Evolutionary conservation across 2,797 vertebrate genomes (phyloP).

Genomic region (Sebastes baramenuke): DNA sequence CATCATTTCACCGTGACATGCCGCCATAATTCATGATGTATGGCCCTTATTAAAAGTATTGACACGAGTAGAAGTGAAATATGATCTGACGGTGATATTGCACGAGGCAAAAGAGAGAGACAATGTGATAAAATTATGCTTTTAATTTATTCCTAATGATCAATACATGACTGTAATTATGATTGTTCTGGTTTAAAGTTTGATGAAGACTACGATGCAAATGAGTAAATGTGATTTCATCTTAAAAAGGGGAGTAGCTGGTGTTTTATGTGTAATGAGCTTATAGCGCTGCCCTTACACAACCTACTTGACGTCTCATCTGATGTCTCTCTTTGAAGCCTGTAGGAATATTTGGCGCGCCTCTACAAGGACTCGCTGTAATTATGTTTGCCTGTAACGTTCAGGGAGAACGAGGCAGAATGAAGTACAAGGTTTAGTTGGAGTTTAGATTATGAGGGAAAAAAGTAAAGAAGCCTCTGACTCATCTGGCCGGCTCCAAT

Average conservation of each 20-base stretch:
- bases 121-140: background rate
- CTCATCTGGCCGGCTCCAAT: constrained; percentile 37
- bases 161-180: background rate
- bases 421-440: constrained; percentile 18
- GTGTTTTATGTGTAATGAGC: constrained; percentile 13
- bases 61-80: constrained; percentile 37
- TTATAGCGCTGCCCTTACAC: background rate
- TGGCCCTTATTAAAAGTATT: constrained; percentile 39
- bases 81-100: background rate
- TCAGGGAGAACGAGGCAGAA: background rate
- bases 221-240: background rate
- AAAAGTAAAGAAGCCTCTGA: constrained; percentile 35
- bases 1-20: constrained; percentile 11
- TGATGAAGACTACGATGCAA: background rate
- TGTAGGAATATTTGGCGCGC: constrained; percentile 7
- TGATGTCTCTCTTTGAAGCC: constrained; percentile 35
- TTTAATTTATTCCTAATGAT: background rate
- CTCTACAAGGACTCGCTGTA: constrained; percentile 34
- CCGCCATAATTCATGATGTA: constrained; percentile 34
- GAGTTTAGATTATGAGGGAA: constrained; percentile 27
- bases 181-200: background rate
- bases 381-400: constrained; percentile 39
- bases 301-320: constrained; percentile 27
- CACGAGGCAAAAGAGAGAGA: background rate
- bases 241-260: background rate